Evolutionary conservation across 2,797 vertebrate genomes (phyloP).

Genomic region (Acipenser ruthenus): DNA sequence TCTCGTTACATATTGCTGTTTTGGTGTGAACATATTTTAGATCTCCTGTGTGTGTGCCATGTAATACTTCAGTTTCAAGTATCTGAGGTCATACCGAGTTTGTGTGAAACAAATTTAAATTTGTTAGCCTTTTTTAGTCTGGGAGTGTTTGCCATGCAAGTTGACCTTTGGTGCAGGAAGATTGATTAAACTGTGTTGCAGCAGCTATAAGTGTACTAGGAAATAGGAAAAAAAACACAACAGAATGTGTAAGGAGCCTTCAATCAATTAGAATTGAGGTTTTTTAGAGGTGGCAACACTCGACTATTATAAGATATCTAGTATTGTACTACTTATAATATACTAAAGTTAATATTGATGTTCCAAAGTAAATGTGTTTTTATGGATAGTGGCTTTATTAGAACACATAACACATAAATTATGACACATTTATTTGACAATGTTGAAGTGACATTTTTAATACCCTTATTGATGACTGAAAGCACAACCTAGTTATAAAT

Average conservation of each 20-base stretch:
- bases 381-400: too few species aligned
- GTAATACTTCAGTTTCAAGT: not conserved
- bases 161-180: slow-evolving; percentile 14
- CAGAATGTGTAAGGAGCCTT: not conserved
- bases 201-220: not conserved
- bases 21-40: too few species aligned
- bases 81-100: not conserved
- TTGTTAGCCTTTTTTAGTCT: not conserved
- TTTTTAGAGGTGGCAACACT: not conserved
- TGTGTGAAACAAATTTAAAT: slow-evolving; percentile 7
- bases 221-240: not conserved
- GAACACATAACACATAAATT: too few species aligned
- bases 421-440: too few species aligned
- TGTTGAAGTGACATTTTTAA: too few species aligned
- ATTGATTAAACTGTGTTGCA: not conserved
- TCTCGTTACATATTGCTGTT: not conserved
- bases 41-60: not conserved
- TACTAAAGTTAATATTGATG: too few species aligned
- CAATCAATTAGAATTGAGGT: not conserved
- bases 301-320: too few species aligned
- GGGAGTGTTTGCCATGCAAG: not conserved
- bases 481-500: too few species aligned
- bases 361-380: too few species aligned
- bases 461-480: too few species aligned
- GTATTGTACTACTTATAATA: too few species aligned